phyloP scores from a whole-genome alignment of 2,113 vertebrate genomes.

The Vombatus ursinus region DNA sequence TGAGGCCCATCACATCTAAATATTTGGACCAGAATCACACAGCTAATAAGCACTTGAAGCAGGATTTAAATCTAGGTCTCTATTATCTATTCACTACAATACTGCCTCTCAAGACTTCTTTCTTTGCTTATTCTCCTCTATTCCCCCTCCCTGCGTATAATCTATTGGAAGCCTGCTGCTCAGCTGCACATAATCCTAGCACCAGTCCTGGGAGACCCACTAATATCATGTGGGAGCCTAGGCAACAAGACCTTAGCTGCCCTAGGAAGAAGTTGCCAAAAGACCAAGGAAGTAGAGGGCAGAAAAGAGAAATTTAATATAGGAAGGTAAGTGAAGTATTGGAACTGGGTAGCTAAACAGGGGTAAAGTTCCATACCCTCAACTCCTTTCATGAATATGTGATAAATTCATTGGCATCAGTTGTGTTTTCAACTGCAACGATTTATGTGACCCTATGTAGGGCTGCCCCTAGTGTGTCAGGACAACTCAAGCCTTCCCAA shows the following conservation, averaged over 20 bases:
- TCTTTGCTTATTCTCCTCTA: constrained; percentile 18
- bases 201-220: background rate
- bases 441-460: background rate
- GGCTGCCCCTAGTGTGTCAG: background rate
- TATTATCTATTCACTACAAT: background rate
- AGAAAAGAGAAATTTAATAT: background rate
- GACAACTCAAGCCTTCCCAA: background rate
- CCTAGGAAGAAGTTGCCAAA: background rate
- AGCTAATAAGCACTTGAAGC: background rate
- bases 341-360: background rate
- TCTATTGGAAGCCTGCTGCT: background rate
- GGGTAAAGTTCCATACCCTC: background rate
- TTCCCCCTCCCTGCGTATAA: background rate
- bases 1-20: background rate
- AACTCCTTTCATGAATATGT: background rate
- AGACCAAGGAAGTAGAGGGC: background rate
- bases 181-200: background rate
- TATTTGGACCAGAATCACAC: background rate
- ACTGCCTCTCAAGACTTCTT: background rate
- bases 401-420: background rate
- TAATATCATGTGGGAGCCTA: background rate
- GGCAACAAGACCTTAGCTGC: background rate
- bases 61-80: background rate
- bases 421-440: background rate
- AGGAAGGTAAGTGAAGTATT: background rate